A percentile compares a stretch with the other conserved stretches of the same genome.
Evolutionary conservation across 2,113 vertebrate species (phyloP).

Genomic region (Triplophysa dalaica): DNA sequence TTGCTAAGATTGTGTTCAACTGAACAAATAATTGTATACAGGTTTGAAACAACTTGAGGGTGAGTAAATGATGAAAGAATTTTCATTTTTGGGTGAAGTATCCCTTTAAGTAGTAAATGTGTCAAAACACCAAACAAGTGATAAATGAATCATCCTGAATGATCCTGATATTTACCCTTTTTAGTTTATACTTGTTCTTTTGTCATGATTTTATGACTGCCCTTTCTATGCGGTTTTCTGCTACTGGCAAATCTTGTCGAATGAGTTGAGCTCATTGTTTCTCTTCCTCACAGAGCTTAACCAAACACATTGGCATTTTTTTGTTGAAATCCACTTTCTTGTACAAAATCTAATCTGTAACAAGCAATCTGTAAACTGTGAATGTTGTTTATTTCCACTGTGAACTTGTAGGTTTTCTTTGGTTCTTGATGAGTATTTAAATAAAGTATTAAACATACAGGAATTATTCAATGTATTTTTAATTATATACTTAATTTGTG

Average conservation of each 20-base stretch:
- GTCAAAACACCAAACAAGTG: not conserved
- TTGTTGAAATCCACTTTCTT: not conserved
- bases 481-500: not conserved
- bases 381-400: not conserved
- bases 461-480: not conserved
- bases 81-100: too few relatives aligned
- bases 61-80: too few relatives aligned
- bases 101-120: not conserved
- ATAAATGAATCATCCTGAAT: not conserved
- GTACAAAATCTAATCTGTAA: not conserved
- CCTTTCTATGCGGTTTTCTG: not conserved
- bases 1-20: too few relatives aligned
- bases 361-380: constrained; percentile 23
- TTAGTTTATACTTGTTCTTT: not conserved
- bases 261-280: not conserved
- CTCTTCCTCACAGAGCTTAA: not conserved
- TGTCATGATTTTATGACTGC: not conserved
- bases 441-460: constrained; percentile 25
- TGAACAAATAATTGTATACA: too few relatives aligned
- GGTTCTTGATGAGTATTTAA: constrained; percentile 3
- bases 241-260: not conserved
- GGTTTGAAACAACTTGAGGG: too few relatives aligned
- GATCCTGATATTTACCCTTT: too few relatives aligned
- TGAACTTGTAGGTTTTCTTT: not conserved
- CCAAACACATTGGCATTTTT: not conserved